Percentiles rank a stretch among this genome's conserved stretches.
phyloP scores from a whole-genome alignment of 1,140 invertebrate genomes.

The Drosophila albomicans region DNA sequence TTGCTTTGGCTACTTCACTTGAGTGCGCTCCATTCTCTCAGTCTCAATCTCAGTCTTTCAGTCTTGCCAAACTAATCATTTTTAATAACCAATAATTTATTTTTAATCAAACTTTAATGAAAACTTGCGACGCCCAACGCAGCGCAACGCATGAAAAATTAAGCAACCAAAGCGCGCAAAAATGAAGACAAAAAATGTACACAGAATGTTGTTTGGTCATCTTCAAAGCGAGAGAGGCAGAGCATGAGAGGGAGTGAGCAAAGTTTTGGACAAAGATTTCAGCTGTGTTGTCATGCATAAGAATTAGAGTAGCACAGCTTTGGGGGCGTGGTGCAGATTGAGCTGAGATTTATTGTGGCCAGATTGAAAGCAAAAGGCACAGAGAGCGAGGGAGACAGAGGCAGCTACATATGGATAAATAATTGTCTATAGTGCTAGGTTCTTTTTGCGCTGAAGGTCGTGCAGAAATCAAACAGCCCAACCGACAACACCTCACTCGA shows the following conservation, averaged over 20 bases:
- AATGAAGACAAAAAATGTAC: not conserved
- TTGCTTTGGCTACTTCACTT: constrained; percentile 39
- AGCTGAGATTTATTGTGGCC: constrained; percentile 63
- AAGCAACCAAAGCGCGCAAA: constrained; percentile 45
- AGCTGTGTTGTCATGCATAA: constrained; percentile 75
- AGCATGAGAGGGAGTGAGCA: constrained; percentile 8
- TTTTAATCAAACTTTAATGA: constrained; percentile 83
- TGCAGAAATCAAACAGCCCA: constrained; percentile 74
- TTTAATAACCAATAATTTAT: constrained; percentile 83
- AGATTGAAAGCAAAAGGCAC: constrained; percentile 65
- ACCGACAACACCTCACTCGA: constrained; percentile 60
- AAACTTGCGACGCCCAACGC: constrained; percentile 59
- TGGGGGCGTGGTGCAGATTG: constrained; percentile 53
- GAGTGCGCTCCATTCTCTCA: constrained; percentile 37
- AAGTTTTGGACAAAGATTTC: constrained; percentile 57
- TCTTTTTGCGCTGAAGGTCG: constrained; percentile 52
- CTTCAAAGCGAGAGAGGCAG: not conserved
- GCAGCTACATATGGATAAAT: constrained; percentile 1
- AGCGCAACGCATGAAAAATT: constrained; percentile 64
- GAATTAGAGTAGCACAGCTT: constrained; percentile 69
- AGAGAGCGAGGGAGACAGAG: not conserved
- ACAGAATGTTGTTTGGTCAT: constrained; percentile 18
- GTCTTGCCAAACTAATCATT: constrained; percentile 77
- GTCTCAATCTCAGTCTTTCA: not conserved
- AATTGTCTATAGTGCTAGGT: not conserved